A percentile compares a stretch with the other conserved stretches of the same genome.
These are phyloP conservation scores for Brenthis hecate DNA, from an alignment of 2,888 invertebrate genomes.

Conservation along the genomic window DNA sequence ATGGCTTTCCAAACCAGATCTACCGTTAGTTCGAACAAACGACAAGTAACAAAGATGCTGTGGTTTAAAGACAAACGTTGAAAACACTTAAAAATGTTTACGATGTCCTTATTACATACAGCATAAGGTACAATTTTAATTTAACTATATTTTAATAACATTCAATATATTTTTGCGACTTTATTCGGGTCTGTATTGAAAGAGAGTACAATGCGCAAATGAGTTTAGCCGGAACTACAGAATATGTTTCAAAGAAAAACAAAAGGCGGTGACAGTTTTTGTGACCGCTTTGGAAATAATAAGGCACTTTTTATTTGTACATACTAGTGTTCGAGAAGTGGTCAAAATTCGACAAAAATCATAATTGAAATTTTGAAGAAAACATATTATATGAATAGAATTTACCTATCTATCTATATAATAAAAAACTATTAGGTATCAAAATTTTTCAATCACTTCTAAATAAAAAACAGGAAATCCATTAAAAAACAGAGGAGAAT, in stretches of 20 bases:
- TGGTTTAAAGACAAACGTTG: constrained; percentile 40
- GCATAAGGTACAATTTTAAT: constrained; percentile 35
- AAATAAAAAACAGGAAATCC: too few species aligned
- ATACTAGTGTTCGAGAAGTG: too few species aligned
- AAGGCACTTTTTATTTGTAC: neutral
- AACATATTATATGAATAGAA: too few species aligned
- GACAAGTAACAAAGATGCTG: constrained; percentile 64
- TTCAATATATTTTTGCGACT: constrained; percentile 31
- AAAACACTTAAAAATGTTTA: neutral
- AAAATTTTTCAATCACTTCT: too few species aligned
- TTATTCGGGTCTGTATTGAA: constrained; percentile 37
- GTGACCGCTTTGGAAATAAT: constrained; percentile 7
- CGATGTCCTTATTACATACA: constrained; percentile 28
- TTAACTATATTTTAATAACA: neutral
- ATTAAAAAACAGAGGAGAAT: too few species aligned
- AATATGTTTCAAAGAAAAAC: constrained; percentile 41
- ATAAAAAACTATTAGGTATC: too few species aligned
- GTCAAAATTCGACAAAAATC: too few species aligned
- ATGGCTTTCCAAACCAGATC: constrained; percentile 59
- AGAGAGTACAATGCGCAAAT: constrained; percentile 47
- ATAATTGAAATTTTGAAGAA: too few species aligned
- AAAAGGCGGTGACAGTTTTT: constrained; percentile 29
- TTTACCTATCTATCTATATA: too few species aligned
- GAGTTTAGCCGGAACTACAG: constrained; percentile 41
- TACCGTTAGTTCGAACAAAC: constrained; percentile 66